Evolutionary conservation across 2,888 invertebrate genomes (phyloP).

Genomic region (Dinocampus coccinellae): DNA sequence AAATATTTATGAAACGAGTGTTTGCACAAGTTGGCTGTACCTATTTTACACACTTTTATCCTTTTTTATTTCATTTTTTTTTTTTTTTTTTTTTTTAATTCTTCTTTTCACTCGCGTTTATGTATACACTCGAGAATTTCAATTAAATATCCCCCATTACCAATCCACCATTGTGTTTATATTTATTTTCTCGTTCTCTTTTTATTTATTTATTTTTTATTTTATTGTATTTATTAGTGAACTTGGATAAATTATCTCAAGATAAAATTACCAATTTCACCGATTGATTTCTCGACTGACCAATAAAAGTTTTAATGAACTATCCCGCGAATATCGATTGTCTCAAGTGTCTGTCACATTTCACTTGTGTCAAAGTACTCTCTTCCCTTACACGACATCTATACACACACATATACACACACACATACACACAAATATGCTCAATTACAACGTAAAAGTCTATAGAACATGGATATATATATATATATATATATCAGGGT

Average conservation of each 20-base stretch:
- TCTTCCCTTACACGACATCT: not conserved
- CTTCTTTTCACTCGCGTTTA: not conserved
- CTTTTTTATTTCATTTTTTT: too few relatives aligned
- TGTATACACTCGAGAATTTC: not conserved
- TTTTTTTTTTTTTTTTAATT: too few relatives aligned
- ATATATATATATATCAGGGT: too few relatives aligned
- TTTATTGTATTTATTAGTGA: not conserved
- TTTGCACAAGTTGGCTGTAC: not conserved
- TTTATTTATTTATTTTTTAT: not conserved
- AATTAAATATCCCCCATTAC: not conserved
- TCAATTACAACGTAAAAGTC: not conserved
- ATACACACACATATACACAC: not conserved
- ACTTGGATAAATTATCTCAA: not conserved
- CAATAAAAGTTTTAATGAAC: slow-evolving; percentile 22
- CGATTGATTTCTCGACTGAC: slow-evolving; percentile 21
- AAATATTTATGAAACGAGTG: not conserved
- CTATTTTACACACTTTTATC: not conserved
- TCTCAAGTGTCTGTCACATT: slow-evolving; percentile 46
- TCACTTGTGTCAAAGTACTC: slow-evolving; percentile 25
- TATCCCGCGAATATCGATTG: slow-evolving; percentile 47
- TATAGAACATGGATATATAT: not conserved
- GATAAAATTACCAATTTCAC: slow-evolving; percentile 12
- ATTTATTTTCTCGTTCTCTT: not conserved
- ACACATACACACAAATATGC: not conserved
- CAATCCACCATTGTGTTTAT: not conserved